A percentile compares a stretch with the other conserved stretches of the same genome.
Evolutionary conservation across 2,113 vertebrate species (phyloP).

Genomic region (Ahaetulla prasina): DNA sequence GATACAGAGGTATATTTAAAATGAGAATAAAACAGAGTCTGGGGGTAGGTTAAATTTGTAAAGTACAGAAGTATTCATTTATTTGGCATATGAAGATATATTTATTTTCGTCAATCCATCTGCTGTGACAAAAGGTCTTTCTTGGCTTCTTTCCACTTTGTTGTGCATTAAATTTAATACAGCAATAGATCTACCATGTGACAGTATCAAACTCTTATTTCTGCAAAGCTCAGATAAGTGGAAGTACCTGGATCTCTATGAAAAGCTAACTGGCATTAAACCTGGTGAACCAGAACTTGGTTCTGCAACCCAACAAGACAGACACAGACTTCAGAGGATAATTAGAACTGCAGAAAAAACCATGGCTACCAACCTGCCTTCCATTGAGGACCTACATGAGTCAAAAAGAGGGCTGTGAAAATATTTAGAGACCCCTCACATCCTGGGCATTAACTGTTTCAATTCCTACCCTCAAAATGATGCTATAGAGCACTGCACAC

Average conservation of each 20-base stretch:
- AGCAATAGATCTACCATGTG: slow-evolving; percentile 4
- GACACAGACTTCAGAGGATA: too few relatives aligned
- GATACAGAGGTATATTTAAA: not conserved
- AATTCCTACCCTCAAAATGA: too few relatives aligned
- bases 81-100: slow-evolving; percentile 31
- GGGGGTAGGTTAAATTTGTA: slow-evolving; percentile 9
- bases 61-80: slow-evolving; percentile 31
- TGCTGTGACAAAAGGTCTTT: slow-evolving; percentile 39
- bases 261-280: not conserved
- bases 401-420: too few relatives aligned
- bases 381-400: too few relatives aligned
- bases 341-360: too few relatives aligned
- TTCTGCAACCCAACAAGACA: too few relatives aligned
- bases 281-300: too few relatives aligned
- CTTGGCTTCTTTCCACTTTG: not conserved
- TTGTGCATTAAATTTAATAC: slow-evolving; percentile 9
- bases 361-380: too few relatives aligned
- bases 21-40: slow-evolving; percentile 29
- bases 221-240: not conserved
- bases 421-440: too few relatives aligned
- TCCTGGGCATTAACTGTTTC: too few relatives aligned
- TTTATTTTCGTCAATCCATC: slow-evolving; percentile 41
- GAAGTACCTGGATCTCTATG: not conserved
- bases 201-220: slow-evolving; percentile 11
- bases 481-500: too few relatives aligned